A percentile compares a stretch with the other conserved stretches of the same genome.
Evolutionary conservation across 2,113 vertebrate genomes (phyloP).

Genomic region (Mixornis gularis): DNA sequence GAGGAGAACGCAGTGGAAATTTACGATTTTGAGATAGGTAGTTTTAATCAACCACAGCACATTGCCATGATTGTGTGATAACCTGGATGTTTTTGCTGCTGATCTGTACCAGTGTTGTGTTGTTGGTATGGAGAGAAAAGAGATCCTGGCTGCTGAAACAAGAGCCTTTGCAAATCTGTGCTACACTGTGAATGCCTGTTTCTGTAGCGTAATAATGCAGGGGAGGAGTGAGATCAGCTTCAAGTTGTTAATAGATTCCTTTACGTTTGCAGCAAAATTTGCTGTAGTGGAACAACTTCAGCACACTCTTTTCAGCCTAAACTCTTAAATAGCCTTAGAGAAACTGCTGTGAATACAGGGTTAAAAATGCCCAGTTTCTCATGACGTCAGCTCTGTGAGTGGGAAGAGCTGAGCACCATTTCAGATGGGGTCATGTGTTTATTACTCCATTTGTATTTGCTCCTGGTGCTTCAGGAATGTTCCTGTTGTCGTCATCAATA

Average conservation of each 20-base stretch:
- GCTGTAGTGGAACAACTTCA: background rate
- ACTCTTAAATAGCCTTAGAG: background rate
- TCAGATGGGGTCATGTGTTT: background rate
- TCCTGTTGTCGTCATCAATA: conserved; percentile 4
- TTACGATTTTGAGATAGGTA: background rate
- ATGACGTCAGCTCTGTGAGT: background rate
- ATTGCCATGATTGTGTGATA: background rate
- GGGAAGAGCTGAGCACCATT: background rate
- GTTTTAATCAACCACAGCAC: background rate
- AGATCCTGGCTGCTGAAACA: background rate
- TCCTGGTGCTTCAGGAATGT: background rate
- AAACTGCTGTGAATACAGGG: background rate
- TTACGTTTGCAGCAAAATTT: background rate
- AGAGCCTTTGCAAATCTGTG: background rate
- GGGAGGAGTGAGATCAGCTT: background rate
- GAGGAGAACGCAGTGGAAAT: background rate
- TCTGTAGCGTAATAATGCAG: background rate
- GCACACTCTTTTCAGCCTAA: background rate
- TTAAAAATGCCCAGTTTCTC: background rate
- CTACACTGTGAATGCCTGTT: background rate
- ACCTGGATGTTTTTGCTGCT: background rate
- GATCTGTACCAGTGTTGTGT: background rate
- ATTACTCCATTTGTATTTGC: background rate
- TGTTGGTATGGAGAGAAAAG: background rate
- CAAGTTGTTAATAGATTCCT: background rate